These are phyloP conservation scores for Struthidea cinerea DNA, from an alignment of 2,113 vertebrate species.

Conservation along the genomic window DNA sequence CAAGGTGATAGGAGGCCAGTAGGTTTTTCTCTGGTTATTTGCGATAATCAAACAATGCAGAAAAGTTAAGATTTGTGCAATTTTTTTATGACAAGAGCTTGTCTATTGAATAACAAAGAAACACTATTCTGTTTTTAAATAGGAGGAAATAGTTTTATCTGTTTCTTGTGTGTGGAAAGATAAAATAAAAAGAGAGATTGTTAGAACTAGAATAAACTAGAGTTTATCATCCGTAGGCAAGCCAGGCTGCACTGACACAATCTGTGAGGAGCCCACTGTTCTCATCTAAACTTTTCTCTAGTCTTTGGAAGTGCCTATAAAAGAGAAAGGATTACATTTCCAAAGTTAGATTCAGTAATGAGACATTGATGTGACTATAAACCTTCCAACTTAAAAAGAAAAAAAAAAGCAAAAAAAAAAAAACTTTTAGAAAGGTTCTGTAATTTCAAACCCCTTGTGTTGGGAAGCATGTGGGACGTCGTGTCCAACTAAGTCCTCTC, in stretches of 20 bases:
- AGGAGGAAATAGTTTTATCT: not conserved
- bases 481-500: not conserved
- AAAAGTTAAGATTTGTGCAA: not conserved
- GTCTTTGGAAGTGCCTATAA: not conserved
- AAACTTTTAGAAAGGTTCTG: not conserved
- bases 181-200: not conserved
- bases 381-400: not conserved
- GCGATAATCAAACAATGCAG: not conserved
- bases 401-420: too few relatives aligned
- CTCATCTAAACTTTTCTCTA: not conserved
- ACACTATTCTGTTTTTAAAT: not conserved
- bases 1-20: not conserved
- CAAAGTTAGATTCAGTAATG: not conserved
- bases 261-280: not conserved
- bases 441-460: not conserved
- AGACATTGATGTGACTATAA: not conserved
- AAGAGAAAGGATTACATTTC: not conserved
- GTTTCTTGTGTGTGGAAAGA: not conserved
- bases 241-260: not conserved
- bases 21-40: not conserved
- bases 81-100: not conserved
- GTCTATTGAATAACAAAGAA: not conserved
- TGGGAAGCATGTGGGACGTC: not conserved
- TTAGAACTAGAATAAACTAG: not conserved
- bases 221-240: not conserved